Evolutionary conservation across 37 sponge, comb jelly and placozoan species (phyloP).

Genomic region (Mnemiopsis leidyi): DNA sequence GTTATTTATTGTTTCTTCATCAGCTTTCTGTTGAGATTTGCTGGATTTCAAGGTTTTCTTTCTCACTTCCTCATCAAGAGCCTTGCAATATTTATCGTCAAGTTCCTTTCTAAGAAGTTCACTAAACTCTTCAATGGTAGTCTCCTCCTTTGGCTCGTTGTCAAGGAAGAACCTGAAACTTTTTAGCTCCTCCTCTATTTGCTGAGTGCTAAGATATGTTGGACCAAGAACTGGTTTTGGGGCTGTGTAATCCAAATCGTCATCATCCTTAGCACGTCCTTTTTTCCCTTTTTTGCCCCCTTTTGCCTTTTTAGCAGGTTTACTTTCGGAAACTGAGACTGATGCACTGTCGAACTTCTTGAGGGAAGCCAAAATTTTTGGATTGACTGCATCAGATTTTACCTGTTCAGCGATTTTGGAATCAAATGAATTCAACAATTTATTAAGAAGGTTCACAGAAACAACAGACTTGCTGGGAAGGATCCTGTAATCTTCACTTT

Average conservation of each 20-base stretch:
- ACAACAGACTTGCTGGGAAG: conserved; percentile 9
- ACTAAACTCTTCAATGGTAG: not conserved
- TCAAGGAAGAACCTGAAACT: not conserved
- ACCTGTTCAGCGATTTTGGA: not conserved
- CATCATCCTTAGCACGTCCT: not conserved
- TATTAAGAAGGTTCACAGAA: not conserved
- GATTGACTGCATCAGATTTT: not conserved
- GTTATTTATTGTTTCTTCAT: conserved; percentile 43
- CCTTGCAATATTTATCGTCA: conserved; percentile 16
- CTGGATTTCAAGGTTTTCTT: conserved; percentile 64
- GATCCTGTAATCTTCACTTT: not conserved
- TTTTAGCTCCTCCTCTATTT: not conserved
- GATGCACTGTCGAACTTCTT: conserved; percentile 28
- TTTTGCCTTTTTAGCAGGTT: not conserved
- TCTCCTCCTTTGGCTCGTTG: conserved; percentile 38
- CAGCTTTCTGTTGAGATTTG: conserved; percentile 60
- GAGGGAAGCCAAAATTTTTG: conserved; percentile 4
- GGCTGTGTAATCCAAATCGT: not conserved
- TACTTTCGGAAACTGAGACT: not conserved
- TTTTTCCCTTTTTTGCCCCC: conserved; percentile 53
- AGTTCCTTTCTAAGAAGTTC: conserved; percentile 30
- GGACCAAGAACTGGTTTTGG: conserved; percentile 6
- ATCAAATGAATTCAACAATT: not conserved
- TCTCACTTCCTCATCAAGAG: conserved; percentile 44
- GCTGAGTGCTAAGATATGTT: not conserved